These are phyloP conservation scores for Liparis tanakae DNA, from an alignment of 2,797 vertebrate genomes.

Conservation along the genomic window DNA sequence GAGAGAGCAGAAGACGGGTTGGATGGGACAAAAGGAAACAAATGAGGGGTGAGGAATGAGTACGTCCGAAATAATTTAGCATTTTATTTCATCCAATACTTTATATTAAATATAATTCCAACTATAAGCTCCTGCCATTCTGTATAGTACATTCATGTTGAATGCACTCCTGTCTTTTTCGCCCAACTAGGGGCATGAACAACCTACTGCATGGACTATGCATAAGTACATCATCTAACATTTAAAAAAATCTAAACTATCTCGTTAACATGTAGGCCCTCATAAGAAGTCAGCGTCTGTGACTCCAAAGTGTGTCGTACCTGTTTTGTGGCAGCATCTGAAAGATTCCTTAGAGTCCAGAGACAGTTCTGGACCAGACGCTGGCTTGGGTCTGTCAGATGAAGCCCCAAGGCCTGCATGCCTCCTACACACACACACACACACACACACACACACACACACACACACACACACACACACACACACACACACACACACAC, in stretches of 20 bases:
- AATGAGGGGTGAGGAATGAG: slow-evolving; percentile 44
- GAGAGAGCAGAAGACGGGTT: slow-evolving; percentile 1
- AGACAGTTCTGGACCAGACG: slow-evolving; percentile 99
- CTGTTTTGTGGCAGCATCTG: slow-evolving; percentile 99
- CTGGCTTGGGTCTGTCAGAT: slow-evolving; percentile 97
- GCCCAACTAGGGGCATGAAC: no score
- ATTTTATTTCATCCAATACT: background rate
- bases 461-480: background rate
- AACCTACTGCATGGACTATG: no score
- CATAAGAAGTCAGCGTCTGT: background rate
- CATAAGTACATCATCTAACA: no score
- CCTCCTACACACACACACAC: slow-evolving; percentile 84
- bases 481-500: background rate
- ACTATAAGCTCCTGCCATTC: background rate
- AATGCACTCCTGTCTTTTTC: background rate
- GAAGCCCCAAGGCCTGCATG: slow-evolving; percentile 98
- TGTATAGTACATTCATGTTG: background rate
- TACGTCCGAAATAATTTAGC: background rate
- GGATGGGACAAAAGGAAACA: slow-evolving; percentile 29
- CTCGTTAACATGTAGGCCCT: background rate
- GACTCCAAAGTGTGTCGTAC: slow-evolving; percentile 66
- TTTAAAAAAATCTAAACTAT: background rate
- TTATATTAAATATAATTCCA: background rate
- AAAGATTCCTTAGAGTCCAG: slow-evolving; percentile 98
- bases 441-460: background rate